A percentile compares a stretch with the other conserved stretches of the same genome.
These are phyloP conservation scores for Cerceris ruficornis DNA, from an alignment of 2,888 invertebrate genomes.

Conservation along the genomic window DNA sequence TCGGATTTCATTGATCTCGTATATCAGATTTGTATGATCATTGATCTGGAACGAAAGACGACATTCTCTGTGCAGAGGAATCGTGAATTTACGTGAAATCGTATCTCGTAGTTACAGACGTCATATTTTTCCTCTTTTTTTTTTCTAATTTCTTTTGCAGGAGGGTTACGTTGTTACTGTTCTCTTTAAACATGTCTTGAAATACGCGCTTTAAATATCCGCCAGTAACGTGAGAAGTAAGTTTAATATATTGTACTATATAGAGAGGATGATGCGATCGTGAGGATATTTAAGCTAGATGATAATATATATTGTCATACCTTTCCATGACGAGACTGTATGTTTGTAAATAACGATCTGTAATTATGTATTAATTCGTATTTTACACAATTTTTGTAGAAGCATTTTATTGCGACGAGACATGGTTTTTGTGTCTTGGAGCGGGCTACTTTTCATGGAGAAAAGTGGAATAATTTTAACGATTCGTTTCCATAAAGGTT, in stretches of 20 bases:
- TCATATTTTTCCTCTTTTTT: background rate
- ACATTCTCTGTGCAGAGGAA: constrained; percentile 1
- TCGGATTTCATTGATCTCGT: constrained; percentile 55
- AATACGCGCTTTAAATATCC: constrained; percentile 16
- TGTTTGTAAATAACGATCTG: constrained; percentile 74
- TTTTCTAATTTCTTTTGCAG: constrained; percentile 6
- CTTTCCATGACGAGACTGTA: constrained; percentile 79
- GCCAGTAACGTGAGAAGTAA: constrained; percentile 43
- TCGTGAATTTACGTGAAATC: constrained; percentile 10
- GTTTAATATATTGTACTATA: constrained; percentile 51
- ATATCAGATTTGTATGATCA: background rate
- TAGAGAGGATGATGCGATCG: constrained; percentile 45
- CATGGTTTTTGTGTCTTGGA: constrained; percentile 57
- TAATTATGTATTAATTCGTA: constrained; percentile 69
- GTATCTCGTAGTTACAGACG: background rate
- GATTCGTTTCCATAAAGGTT: constrained; percentile 26
- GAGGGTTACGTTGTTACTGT: constrained; percentile 20
- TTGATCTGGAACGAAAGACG: background rate
- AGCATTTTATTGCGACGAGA: constrained; percentile 61
- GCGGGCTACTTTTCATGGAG: constrained; percentile 42
- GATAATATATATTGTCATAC: constrained; percentile 65
- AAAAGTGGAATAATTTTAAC: constrained; percentile 36
- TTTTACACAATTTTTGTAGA: constrained; percentile 66
- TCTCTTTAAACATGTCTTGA: constrained; percentile 6
- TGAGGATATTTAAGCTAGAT: constrained; percentile 61